phyloP scores from a whole-genome alignment of 2,797 vertebrate genomes.

The Amblyraja radiata region DNA sequence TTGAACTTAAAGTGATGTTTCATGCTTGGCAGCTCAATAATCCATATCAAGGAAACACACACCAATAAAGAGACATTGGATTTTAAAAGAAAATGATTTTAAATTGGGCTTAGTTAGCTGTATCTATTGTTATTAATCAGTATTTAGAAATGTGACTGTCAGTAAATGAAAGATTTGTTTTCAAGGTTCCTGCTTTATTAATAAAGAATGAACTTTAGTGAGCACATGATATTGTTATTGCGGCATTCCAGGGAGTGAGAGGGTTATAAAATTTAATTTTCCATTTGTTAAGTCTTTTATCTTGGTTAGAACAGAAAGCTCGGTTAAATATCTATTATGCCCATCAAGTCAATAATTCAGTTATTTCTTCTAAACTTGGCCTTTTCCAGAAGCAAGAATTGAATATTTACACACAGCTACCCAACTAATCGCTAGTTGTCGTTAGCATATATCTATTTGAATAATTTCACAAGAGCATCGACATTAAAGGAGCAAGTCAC shows the following conservation, averaged over 20 bases:
- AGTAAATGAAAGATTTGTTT: neutral
- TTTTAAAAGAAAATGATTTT: neutral
- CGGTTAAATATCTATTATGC: neutral
- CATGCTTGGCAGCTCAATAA: neutral
- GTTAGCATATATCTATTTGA: neutral
- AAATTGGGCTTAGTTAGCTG: neutral
- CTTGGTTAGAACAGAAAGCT: neutral
- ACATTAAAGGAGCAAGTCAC: neutral
- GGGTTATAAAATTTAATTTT: neutral
- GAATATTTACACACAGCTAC: neutral
- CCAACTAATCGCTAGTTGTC: neutral
- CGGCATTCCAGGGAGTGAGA: neutral
- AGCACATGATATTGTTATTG: neutral
- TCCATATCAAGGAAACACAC: neutral
- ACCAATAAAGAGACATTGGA: neutral
- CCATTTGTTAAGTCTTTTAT: neutral
- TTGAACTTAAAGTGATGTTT: too few species aligned
- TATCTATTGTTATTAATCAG: neutral
- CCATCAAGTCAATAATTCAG: neutral
- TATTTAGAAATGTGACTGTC: neutral
- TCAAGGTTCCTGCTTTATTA: neutral
- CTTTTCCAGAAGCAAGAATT: neutral
- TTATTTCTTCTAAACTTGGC: neutral
- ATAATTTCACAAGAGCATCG: neutral
- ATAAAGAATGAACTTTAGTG: neutral